A percentile compares a stretch with the other conserved stretches of the same genome.
Conservation (phyloP, 2,113 vertebrate species). For the Ancistrus triradiatus region DNA sequence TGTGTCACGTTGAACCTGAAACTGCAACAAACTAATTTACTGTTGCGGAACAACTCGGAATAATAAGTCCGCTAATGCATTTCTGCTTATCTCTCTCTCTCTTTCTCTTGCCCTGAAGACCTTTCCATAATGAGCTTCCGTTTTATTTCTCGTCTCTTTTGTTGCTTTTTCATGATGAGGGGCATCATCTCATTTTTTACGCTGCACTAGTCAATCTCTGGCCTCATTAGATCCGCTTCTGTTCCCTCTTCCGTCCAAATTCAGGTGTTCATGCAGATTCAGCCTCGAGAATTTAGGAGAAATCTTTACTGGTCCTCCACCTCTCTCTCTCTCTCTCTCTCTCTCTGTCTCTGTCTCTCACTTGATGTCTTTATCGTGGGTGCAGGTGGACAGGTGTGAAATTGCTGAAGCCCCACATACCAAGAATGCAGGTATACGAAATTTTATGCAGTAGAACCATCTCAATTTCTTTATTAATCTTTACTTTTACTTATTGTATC, state of each 20-base stretch:
- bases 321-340: too few relatives aligned
- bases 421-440: too few relatives aligned
- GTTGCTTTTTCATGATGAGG: not conserved
- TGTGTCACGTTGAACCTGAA: too few relatives aligned
- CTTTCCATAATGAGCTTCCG: not conserved
- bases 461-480: too few relatives aligned
- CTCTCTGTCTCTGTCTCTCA: too few relatives aligned
- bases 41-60: not conserved
- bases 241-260: not conserved
- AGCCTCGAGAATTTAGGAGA: not conserved
- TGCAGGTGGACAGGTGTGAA: not conserved
- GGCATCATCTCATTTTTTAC: slow-evolving; percentile 11
- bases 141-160: not conserved
- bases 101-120: too few relatives aligned
- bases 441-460: too few relatives aligned
- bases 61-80: not conserved
- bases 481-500: too few relatives aligned
- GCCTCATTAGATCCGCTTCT: not conserved
- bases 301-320: not conserved
- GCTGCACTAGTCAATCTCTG: not conserved
- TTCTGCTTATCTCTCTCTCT: not conserved
- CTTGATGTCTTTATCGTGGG: too few relatives aligned
- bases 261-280: not conserved
- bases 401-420: not conserved
- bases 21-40: slow-evolving; percentile 20